Base-by-base conservation (phyloP, 2,888 invertebrate genomes). In the Torymus texanus region DNA sequence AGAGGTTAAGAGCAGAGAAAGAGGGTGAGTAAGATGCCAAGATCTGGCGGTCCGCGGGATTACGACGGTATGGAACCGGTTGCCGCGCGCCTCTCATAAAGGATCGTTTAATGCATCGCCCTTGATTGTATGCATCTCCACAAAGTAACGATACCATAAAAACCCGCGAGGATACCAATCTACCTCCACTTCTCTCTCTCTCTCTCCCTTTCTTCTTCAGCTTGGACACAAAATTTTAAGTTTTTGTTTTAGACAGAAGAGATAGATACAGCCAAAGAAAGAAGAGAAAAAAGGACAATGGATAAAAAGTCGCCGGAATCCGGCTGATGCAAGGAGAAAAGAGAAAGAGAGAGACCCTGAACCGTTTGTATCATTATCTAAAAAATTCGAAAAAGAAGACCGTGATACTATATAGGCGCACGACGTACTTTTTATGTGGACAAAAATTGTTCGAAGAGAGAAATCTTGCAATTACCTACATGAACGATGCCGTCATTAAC, bases 61-160 rank as follows among this genome's bases (percentile, higher is more conserved):
- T 82, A 83, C 80, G 81, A 74, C 75, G 66, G 13, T n/a, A n/a
- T 13, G 53, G 80, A 83, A 84, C 84, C 83, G 84, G 83, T 84
- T 84, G 78, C 81, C 63, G 67, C 56, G 65, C 56, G 61, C 51
- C 65, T 63, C 81, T 83, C 82, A 81, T 83, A 83, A 82, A 84
- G 79, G 84, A 79, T 84, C 83, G 78, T 83, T 84, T 83, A 84
- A 84, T 83, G 83, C 82, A 80, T 80, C 82, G 81, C 79, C 80
- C 81, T 81, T 83, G 83, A 83, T 84, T 83, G 83, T 81, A 74
- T 81, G 78, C 80, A 74, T 74, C 41, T 41, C 73, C 76, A 81
- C 79, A 83, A 82, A 84, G 80, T 82, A 79, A 65, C 66, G 76
- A 79, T 77, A 79, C 62, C 66, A 66, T 81, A 80, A 79, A 81